A percentile compares a stretch with the other conserved stretches of the same genome.
Conservation (phyloP, 2,888 invertebrate species). For the Merodon equestris region DNA sequence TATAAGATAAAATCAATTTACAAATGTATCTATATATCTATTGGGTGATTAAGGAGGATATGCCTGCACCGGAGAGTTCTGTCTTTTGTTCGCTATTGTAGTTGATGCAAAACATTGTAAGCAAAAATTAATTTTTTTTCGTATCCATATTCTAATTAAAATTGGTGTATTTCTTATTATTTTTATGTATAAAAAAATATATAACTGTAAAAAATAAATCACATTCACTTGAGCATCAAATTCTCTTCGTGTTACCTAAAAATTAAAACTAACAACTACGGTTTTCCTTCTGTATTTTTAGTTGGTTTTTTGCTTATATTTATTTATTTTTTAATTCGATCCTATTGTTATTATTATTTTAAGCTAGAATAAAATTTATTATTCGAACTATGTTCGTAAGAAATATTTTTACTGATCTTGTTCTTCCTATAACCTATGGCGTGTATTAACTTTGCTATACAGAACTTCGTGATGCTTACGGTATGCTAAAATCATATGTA, state of each 20-base stretch:
- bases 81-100: not conserved
- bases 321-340: constrained; percentile 31
- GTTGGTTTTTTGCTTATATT: not conserved
- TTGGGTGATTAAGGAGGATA: not conserved
- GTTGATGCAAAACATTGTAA: constrained; percentile 29
- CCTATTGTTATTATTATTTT: constrained; percentile 10
- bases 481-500: too few relatives aligned
- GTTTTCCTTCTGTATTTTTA: constrained; percentile 3
- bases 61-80: constrained; percentile 44
- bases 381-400: constrained; percentile 52
- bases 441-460: not conserved
- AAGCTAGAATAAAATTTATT: constrained; percentile 10
- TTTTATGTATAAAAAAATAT: constrained; percentile 48
- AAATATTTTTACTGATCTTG: too few relatives aligned
- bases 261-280: constrained; percentile 29
- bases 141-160: constrained; percentile 60
- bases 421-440: not conserved
- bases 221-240: constrained; percentile 68
- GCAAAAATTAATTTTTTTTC: constrained; percentile 17
- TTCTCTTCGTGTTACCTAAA: constrained; percentile 67
- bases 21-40: constrained; percentile 24
- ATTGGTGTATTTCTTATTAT: constrained; percentile 47
- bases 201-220: constrained; percentile 68
- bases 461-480: too few relatives aligned
- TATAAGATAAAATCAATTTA: constrained; percentile 35